Evolutionary conservation across 2,888 invertebrate species (phyloP).

Genomic region (Syrista parreyssii): DNA sequence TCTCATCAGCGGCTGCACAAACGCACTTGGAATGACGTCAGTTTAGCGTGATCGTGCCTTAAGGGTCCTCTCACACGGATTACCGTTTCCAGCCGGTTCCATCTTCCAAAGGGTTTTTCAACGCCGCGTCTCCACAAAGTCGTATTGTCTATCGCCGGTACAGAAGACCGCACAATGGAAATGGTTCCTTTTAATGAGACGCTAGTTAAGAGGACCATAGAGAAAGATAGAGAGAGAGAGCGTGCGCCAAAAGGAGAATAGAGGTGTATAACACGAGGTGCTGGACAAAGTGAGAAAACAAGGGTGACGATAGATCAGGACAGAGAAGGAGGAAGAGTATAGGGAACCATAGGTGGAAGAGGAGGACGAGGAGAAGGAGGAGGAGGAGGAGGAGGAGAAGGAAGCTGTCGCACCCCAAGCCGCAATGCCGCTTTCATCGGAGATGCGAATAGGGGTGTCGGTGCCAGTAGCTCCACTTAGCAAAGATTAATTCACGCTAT

Average conservation of each 20-base stretch:
- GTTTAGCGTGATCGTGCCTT: not conserved
- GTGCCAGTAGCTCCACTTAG: conserved; percentile 43
- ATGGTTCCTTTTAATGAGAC: conserved; percentile 53
- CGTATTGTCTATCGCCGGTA: conserved; percentile 50
- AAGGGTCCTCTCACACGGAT: conserved; percentile 25
- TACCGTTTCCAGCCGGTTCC: conserved; percentile 20
- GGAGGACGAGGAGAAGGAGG: conserved; percentile 19
- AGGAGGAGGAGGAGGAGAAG: conserved; percentile 15
- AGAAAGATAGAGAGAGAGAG: conserved; percentile 11
- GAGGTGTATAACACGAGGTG: not conserved
- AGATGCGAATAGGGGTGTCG: conserved; percentile 41
- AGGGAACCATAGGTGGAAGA: conserved; percentile 18
- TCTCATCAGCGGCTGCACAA: not conserved
- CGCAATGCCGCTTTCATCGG: conserved; percentile 33
- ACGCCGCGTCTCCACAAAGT: conserved; percentile 37
- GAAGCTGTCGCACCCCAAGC: conserved; percentile 10
- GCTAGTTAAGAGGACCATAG: conserved; percentile 39
- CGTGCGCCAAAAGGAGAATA: not conserved
- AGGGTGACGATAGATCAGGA: not conserved
- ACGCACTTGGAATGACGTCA: not conserved
- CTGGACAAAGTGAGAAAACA: not conserved
- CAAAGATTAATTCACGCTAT: conserved; percentile 59
- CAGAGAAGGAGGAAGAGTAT: conserved; percentile 18
- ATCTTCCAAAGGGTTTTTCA: conserved; percentile 18
- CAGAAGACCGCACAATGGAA: conserved; percentile 45